phyloP scores from a whole-genome alignment of 2,888 invertebrate species.

The Archaeoteleia sp. region DNA sequence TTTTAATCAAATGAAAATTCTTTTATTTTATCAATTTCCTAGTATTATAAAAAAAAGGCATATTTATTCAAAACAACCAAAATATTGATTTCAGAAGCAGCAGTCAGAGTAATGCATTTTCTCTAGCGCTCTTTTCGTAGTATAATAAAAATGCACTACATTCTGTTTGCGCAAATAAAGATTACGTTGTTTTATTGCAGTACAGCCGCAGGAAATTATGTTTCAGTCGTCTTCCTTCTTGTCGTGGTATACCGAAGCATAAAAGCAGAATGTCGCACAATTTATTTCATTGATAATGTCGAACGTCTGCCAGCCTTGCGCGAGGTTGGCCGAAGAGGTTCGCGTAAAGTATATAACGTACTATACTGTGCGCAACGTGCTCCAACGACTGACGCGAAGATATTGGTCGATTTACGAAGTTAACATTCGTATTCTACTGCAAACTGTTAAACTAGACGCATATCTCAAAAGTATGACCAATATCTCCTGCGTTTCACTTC shows the following conservation, averaged over 20 bases:
- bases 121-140: too few relatives aligned
- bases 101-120: too few relatives aligned
- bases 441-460: slow-evolving; percentile 16
- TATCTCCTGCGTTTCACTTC: not conserved
- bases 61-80: not conserved
- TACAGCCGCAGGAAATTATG: slow-evolving; percentile 20
- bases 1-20: slow-evolving; percentile 1
- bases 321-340: slow-evolving; percentile 14
- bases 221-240: slow-evolving; percentile 16
- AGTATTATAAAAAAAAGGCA: not conserved
- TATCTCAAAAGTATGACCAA: slow-evolving; percentile 11
- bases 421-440: slow-evolving; percentile 33
- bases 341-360: slow-evolving; percentile 32
- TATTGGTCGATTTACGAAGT: slow-evolving; percentile 26
- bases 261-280: slow-evolving; percentile 43
- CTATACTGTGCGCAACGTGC: slow-evolving; percentile 24
- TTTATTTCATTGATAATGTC: slow-evolving; percentile 46
- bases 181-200: slow-evolving; percentile 28
- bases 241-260: slow-evolving; percentile 32
- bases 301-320: slow-evolving; percentile 38
- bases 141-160: not conserved
- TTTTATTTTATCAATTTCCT: not conserved
- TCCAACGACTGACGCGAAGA: slow-evolving; percentile 28
- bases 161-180: not conserved
- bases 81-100: not conserved